Base-by-base conservation (phyloP, 2,797 vertebrate genomes). In the Telmatherina bonti region DNA sequence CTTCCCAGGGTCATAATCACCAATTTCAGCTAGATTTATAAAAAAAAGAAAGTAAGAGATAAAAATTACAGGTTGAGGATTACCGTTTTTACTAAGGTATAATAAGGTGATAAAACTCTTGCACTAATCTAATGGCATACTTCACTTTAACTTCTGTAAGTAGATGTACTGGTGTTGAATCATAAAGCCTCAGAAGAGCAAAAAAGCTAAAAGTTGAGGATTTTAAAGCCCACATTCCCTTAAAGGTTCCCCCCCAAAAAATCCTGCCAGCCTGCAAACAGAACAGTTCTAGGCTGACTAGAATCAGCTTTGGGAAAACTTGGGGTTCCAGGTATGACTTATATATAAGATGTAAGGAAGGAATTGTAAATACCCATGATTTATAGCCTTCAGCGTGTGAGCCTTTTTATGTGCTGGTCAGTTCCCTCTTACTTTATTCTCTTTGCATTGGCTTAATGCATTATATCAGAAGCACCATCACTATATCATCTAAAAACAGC, bases 1-100 rank as follows among this genome's bases (percentile, higher is more conserved):
- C 88, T 99, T 99, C n/a, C 97, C 98, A 0, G 97, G 96, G 86
- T 99, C 97, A 0, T 99, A 97, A 92, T 99, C 97, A 12, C 98
- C 98, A 4, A 99, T 98, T 91, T 99, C 98, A 61, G 98, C 98
- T 99, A 73, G 27, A 62, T 64, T 54, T 56, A 73, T 18, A 4
- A 16, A 6, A 16, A 54, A 51, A 20, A 54, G 4, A 67, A 8
- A 47, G 20, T 16, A 41, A 41, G 38, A 57, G 10, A 64, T 6
- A 41, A 27, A 0, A 62, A 16, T 1, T 3, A 67, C 18, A 56
- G 2, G 24, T 11, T 55, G 4, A 55, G 15, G 36, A 47, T 36
- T 2, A 36, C 31, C 41, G 30, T 2, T 63, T 47, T 11, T 38
- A n/a, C 36, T 27, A 7, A 5, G 33, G 33, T 8, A 33, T 33